Evolutionary conservation across 2,888 invertebrate genomes (phyloP), one percentile per base, ranked within the genome.

Genomic region (Drosophila picticornis): DNA sequence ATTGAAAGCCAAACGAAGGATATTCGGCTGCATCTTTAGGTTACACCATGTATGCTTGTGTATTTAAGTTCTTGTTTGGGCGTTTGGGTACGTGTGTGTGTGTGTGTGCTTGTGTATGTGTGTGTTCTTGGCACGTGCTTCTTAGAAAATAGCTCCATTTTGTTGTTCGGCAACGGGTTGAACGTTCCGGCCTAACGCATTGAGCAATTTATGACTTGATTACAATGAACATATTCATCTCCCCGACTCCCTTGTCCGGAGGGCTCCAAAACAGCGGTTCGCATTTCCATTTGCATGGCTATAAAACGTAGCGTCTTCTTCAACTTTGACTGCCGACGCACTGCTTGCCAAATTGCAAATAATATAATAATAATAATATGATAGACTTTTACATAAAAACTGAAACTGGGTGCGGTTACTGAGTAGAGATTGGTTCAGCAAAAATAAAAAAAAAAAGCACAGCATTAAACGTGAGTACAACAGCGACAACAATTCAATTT

Each of bases 171-270:
- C 65, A 80, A 75, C 67, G 80, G 80, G 76, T 82, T 81, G 80
- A 79, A 72, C 57, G 64, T 78, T 78, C 72, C 78, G 77, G 81
- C 69, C 77, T 62, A 60, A 36, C 81, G 81, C 78, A 79, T 83
- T 80, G 81, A 82, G 64, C 81, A 88, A 90, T 85, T 85, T 89
- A 90, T 90, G 88, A 88, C 85, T 90, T 87, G 80, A 84, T 82
- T 84, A 90, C 85, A 84, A 78, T 84, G 77, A 75, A 80, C 56
- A 25, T 32, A 57, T 16, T n/a, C 55, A 27, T 1, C 51, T 11
- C 3, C 51, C 6, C n/a, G 29, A 29, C 11, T 50, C 50, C 50
- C 50, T 25, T 27, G 19, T 1, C 43, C 16, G 16, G 6, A 31
- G 43, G 22, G 16, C 5, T 6, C 16, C 16, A 32, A 25, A 36